Conservation (phyloP, 2,888 invertebrate species). For the Heliconius aoede region DNA sequence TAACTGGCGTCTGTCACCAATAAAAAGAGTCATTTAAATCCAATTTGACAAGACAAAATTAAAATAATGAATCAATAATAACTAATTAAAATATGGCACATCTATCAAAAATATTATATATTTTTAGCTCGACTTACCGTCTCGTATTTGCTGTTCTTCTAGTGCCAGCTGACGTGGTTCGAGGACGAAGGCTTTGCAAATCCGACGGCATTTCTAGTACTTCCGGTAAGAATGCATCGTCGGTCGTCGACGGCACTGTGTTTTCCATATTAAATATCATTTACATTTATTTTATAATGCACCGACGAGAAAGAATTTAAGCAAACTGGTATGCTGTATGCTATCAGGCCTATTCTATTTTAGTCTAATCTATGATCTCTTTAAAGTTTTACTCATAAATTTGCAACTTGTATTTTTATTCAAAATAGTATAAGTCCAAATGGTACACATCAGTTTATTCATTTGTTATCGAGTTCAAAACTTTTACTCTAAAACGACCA, state of each 20-base stretch:
- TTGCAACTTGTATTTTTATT: no score
- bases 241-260: conserved; percentile 69
- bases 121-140: conserved; percentile 59
- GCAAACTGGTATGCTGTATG: neutral
- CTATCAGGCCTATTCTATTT: no score
- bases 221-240: conserved; percentile 78
- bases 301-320: neutral
- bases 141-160: conserved; percentile 78
- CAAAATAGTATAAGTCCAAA: no score
- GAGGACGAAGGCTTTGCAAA: conserved; percentile 66
- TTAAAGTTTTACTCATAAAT: no score
- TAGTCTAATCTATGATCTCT: no score
- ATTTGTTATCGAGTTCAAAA: neutral
- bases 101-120: conserved; percentile 11
- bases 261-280: conserved; percentile 8
- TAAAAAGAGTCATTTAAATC: neutral
- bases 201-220: conserved; percentile 68
- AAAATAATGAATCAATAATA: neutral
- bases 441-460: neutral
- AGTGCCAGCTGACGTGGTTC: conserved; percentile 75
- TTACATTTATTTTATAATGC: neutral
- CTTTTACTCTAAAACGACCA: neutral
- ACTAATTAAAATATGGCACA: conserved; percentile 7
- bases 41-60: neutral
- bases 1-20: neutral